Evolutionary conservation across 2,888 invertebrate genomes (phyloP).

Genomic region (Brachycybe producta): DNA sequence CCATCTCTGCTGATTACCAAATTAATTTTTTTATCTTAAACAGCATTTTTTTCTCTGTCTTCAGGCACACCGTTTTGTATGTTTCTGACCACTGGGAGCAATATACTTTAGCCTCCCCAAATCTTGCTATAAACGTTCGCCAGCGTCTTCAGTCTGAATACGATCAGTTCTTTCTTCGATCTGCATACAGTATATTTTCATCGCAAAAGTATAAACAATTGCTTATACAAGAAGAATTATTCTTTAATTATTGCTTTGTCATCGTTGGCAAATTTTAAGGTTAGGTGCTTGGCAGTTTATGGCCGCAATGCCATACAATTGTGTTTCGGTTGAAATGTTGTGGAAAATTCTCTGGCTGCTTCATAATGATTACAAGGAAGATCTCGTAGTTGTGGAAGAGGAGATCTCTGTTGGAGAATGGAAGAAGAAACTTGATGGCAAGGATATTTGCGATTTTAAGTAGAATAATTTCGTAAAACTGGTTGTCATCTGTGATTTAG

Average conservation of each 20-base stretch:
- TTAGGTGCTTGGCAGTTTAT: slow-evolving; percentile 70
- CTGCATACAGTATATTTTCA: slow-evolving; percentile 53
- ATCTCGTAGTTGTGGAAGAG: slow-evolving; percentile 26
- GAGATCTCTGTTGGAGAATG: slow-evolving; percentile 24
- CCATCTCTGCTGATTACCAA: too few species aligned
- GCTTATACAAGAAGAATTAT: too few species aligned
- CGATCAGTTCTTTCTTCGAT: slow-evolving; percentile 55
- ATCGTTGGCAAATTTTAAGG: slow-evolving; percentile 24
- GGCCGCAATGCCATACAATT: slow-evolving; percentile 49
- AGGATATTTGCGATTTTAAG: background rate
- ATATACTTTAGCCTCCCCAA: slow-evolving; percentile 32
- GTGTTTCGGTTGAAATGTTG: slow-evolving; percentile 32
- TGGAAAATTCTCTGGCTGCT: slow-evolving; percentile 36
- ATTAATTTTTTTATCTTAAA: slow-evolving; percentile 8
- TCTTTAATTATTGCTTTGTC: slow-evolving; percentile 9
- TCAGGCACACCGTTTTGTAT: slow-evolving; percentile 55
- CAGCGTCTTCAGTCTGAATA: slow-evolving; percentile 54
- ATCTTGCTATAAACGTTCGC: slow-evolving; percentile 34
- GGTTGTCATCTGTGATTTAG: slow-evolving; percentile 6
- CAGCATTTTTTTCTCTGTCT: slow-evolving; percentile 9
- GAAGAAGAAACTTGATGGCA: slow-evolving; percentile 29
- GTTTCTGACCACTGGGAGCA: slow-evolving; percentile 55
- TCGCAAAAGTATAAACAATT: slow-evolving; percentile 45
- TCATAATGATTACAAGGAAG: slow-evolving; percentile 27
- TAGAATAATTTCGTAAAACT: background rate